phyloP scores from a whole-genome alignment of 2,113 vertebrate species.

The Callaeas wilsoni region DNA sequence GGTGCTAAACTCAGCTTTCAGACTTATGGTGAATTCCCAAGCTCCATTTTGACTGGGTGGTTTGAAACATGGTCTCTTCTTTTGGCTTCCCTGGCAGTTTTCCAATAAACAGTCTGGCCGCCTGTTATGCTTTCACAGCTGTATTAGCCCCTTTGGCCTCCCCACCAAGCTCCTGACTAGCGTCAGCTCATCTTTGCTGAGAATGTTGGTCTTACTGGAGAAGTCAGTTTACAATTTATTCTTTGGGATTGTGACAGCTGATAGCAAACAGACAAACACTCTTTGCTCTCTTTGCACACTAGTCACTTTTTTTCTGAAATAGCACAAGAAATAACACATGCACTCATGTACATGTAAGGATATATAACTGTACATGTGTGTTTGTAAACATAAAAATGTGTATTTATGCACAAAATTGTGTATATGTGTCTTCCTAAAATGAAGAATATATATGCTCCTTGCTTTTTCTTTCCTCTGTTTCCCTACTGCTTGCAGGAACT shows the following conservation, averaged over 20 bases:
- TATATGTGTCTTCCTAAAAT: background rate
- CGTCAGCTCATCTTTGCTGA: background rate
- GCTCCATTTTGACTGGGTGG: background rate
- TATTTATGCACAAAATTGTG: background rate
- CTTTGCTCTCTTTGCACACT: background rate
- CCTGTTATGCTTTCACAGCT: slow-evolving; percentile 24
- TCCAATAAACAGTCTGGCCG: slow-evolving; percentile 33
- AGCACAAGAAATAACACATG: background rate
- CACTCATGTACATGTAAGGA: background rate
- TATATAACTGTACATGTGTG: background rate
- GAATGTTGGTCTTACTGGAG: background rate
- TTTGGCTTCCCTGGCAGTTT: slow-evolving; percentile 20
- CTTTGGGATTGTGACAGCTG: background rate
- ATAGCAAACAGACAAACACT: background rate
- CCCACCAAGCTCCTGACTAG: slow-evolving; percentile 11
- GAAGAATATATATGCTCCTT: background rate
- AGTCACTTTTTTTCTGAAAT: background rate
- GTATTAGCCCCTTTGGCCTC: slow-evolving; percentile 9
- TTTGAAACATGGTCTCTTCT: background rate
- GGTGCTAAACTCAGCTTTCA: background rate
- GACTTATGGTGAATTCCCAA: background rate
- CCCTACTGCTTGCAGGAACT: background rate
- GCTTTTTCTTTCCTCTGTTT: background rate
- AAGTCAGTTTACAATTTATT: slow-evolving; percentile 28
- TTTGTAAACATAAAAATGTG: background rate